phyloP scores from a whole-genome alignment of 2,797 vertebrate species.

The Eidolon dupreanum region DNA sequence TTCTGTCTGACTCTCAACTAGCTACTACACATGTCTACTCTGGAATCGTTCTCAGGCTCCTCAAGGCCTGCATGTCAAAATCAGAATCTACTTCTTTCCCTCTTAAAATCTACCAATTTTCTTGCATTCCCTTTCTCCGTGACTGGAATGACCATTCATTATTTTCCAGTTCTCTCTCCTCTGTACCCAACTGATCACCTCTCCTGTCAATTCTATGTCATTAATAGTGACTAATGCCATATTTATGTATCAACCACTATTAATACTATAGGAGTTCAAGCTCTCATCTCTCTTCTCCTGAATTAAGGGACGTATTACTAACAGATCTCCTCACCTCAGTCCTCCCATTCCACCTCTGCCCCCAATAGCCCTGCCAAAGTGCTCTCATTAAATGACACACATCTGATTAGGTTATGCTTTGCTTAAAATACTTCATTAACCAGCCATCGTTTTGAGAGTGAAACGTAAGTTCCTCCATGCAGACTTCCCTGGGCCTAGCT shows the following conservation, averaged over 20 bases:
- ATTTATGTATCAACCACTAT: neutral
- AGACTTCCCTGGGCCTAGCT: neutral
- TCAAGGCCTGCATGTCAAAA: neutral
- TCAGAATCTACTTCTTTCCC: neutral
- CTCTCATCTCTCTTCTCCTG: neutral
- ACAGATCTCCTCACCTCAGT: neutral
- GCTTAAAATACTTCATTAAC: neutral
- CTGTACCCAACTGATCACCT: neutral
- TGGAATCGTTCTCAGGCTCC: neutral
- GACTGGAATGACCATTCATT: neutral
- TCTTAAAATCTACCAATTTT: neutral
- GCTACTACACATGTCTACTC: neutral
- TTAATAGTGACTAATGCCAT: neutral
- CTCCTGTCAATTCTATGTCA: neutral
- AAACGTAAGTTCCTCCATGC: neutral
- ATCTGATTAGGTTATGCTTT: neutral
- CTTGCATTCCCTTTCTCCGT: neutral
- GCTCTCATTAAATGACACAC: neutral
- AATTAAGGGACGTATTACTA: neutral
- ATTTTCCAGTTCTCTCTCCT: neutral
- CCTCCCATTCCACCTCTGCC: neutral
- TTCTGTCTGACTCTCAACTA: neutral
- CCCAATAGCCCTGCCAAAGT: neutral
- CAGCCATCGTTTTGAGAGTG: neutral
- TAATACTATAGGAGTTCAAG: neutral